Base-by-base conservation (phyloP, 2,888 invertebrate genomes). In the Synanthedon tipuliformis region DNA sequence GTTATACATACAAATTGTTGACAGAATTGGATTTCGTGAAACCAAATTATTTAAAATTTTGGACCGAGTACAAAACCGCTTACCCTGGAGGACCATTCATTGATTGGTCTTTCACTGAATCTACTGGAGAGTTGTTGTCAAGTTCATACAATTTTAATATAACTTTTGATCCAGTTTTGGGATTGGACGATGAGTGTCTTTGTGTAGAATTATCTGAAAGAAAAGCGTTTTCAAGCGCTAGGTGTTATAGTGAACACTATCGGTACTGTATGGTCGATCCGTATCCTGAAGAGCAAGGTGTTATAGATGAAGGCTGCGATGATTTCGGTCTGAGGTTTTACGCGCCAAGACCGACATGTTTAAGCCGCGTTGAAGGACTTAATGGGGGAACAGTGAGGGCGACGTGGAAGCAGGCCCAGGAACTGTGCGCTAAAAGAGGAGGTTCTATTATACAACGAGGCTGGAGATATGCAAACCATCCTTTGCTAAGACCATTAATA, bases 41-140 rank as follows among this genome's bases (percentile, higher is more conserved):
- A 55, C 56, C 69, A 11, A 68, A 73, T 49, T 16, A 27, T 40
- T 55, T 68, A 23, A 61, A 63, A n/a, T 58, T 87, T 60, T 88
- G 88, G 88, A 76, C 81, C 0, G 86, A 88, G 52, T 87, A 79
- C 60, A 82, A 72, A 56, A 70, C 80, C 1, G 53, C 75, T 16
- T 86, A 88, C 56, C 73, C 78, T 4, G 83, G 85, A 3, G 88
- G 88, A 2, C 78, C 81, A 2, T 86, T 81, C 57, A 65, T 85
- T 3, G 84, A 86, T 56, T 77, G 75, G 73, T 78, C 83, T 2
- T 75, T 68, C 52, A 77, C 78, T 8, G 68, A 73, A 45, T 58
- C 64, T n/a, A 68, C 69, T 18, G 81, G 81, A 10, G 59, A 69
- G 5, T 57, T 75, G 1, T 55, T 84, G 8, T 54, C 63, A 18